phyloP scores from a whole-genome alignment of 92 coral and sea anemone genomes.

The Zoanthus gigantus region DNA sequence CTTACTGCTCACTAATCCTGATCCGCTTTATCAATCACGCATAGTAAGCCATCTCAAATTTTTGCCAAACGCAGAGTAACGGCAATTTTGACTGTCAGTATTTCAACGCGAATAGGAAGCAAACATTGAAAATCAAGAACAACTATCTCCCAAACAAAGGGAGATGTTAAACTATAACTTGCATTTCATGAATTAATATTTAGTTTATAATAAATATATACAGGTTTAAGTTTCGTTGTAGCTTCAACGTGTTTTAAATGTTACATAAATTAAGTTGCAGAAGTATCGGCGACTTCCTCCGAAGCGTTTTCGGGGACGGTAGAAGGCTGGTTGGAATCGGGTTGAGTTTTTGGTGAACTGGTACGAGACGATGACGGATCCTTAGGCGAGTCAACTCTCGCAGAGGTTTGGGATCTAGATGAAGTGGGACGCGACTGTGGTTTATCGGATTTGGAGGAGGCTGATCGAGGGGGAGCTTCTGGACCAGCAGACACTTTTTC shows the following conservation, averaged over 20 bases:
- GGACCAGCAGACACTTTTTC: slow-evolving; percentile 61
- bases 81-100: no score
- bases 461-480: slow-evolving; percentile 47
- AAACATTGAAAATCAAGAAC: no score
- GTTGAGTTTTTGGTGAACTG: slow-evolving; percentile 78
- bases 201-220: background rate
- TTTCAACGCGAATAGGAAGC: no score
- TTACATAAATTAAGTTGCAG: background rate
- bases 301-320: slow-evolving; percentile 62
- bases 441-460: slow-evolving; percentile 52
- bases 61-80: no score
- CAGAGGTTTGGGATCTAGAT: slow-evolving; percentile 59
- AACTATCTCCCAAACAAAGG: no score
- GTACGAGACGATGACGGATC: slow-evolving; percentile 62
- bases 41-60: no score
- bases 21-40: no score
- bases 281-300: slow-evolving; percentile 32
- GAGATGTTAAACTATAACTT: background rate
- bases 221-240: background rate
- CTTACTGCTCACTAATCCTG: no score
- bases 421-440: slow-evolving; percentile 71
- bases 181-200: background rate
- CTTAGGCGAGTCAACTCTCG: slow-evolving; percentile 72
- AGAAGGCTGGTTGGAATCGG: slow-evolving; percentile 79
- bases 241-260: background rate